Base-by-base conservation (phyloP, 2,888 invertebrate species). In the Conops quadrifasciatus region DNA sequence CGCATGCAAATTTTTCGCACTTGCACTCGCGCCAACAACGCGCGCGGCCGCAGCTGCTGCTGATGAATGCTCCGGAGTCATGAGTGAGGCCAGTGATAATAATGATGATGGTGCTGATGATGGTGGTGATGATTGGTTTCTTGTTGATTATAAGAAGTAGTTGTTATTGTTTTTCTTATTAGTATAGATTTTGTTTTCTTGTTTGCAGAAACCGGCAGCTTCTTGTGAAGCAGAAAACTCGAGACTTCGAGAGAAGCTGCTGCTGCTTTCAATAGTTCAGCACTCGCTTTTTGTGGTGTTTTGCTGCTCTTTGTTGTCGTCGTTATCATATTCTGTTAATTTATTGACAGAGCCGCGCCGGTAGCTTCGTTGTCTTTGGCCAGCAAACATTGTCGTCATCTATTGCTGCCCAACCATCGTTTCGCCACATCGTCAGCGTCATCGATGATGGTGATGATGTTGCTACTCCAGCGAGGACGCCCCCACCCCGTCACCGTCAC, bases 1-100 rank as follows among this genome's bases (percentile, higher is more conserved):
- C 36, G 51, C n/a, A 66, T 66, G 66, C 53, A 66, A 66, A 66
- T 36, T 66, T 53, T 36, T 53, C 36, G 36, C 51, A 66, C 66
- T 66, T 53, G 51, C 36, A 19, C 53, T 47, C 16, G 9, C 21
- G 19, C 21, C 21, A 9, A 21, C n/a, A 21, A 9, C 11, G 21
- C 21, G 21, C 11, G 53, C 53, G 49, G n/a, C n/a, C 3, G n/a
- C 49, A n/a, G n/a, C n/a, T 49, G 49, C n/a, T 16, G 15, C 19
- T 15, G 45, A 11, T 5, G 45, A 13, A 49, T 16, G n/a, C n/a
- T 49, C n/a, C 5, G 11, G 2, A n/a, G 49, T 15, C n/a, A 19
- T 3, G 7, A 49, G 2, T 3, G 49, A 49, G 49, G 49, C 7
- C 4, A 19, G 49, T 49, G 49, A 36, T 15, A 11, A 16, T 49